Conservation (phyloP, 2,113 vertebrate genomes). For the Peromyscus leucopus region DNA sequence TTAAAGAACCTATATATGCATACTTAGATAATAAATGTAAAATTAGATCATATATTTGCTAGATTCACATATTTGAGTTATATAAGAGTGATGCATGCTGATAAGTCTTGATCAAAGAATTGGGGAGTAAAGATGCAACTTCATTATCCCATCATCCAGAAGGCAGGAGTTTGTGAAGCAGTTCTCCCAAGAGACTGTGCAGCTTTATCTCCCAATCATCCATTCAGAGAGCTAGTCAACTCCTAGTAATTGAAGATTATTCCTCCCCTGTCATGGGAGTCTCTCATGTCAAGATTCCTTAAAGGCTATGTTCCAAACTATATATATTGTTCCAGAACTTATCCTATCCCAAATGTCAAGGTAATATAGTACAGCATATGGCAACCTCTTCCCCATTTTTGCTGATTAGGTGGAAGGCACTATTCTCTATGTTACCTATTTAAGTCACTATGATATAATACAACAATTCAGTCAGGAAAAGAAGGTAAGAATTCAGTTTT, state of each 20-base stretch:
- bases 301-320: not conserved
- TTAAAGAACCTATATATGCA: not conserved
- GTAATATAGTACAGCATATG: not conserved
- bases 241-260: conserved; percentile 9
- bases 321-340: not conserved
- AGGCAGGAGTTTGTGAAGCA: not conserved
- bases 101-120: not conserved
- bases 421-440: not conserved
- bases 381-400: not conserved
- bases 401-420: not conserved
- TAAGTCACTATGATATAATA: not conserved
- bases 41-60: conserved; percentile 46
- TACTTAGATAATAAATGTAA: not conserved
- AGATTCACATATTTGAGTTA: not conserved
- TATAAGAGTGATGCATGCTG: not conserved
- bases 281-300: not conserved
- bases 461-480: not conserved
- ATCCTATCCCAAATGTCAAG: not conserved
- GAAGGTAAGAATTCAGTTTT: not conserved
- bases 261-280: not conserved
- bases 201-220: not conserved
- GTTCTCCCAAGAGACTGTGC: not conserved
- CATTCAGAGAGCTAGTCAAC: not conserved
- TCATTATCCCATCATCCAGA: not conserved
- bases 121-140: not conserved